These are phyloP conservation scores for Leptinotarsa juncta DNA, from an alignment of 2,888 invertebrate genomes.

Conservation along the genomic window DNA sequence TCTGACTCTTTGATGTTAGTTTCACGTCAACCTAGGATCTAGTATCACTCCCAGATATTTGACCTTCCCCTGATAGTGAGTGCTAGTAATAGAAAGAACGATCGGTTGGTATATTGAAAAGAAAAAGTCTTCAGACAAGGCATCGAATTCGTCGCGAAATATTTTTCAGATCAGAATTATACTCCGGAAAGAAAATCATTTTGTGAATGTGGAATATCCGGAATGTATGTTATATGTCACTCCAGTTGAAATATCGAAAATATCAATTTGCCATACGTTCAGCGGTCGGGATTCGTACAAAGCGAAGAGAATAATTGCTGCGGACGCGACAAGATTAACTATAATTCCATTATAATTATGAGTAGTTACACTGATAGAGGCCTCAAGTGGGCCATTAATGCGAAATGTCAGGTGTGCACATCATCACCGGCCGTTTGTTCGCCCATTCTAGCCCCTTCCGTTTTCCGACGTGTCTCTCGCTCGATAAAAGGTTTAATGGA, in stretches of 20 bases:
- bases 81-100: too few relatives aligned
- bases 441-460: slow-evolving; percentile 13
- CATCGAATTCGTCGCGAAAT: too few relatives aligned
- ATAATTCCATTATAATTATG: slow-evolving; percentile 30
- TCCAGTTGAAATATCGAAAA: not conserved
- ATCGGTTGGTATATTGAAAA: too few relatives aligned
- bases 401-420: slow-evolving; percentile 33
- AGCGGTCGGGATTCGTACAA: not conserved
- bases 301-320: not conserved
- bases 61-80: too few relatives aligned
- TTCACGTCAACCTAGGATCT: too few relatives aligned
- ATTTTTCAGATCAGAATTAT: too few relatives aligned
- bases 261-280: not conserved
- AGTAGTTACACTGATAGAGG: slow-evolving; percentile 24
- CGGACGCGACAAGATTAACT: slow-evolving; percentile 2
- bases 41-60: too few relatives aligned
- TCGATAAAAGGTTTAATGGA: slow-evolving; percentile 24
- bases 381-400: slow-evolving; percentile 35
- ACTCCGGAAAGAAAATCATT: too few relatives aligned
- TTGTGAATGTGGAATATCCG: too few relatives aligned
- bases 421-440: slow-evolving; percentile 22
- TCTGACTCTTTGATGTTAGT: too few relatives aligned
- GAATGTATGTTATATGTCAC: too few relatives aligned
- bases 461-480: slow-evolving; percentile 4
- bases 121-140: too few relatives aligned